Base-by-base conservation (phyloP, 2,888 invertebrate genomes). In the Pterostichus madidus region DNA sequence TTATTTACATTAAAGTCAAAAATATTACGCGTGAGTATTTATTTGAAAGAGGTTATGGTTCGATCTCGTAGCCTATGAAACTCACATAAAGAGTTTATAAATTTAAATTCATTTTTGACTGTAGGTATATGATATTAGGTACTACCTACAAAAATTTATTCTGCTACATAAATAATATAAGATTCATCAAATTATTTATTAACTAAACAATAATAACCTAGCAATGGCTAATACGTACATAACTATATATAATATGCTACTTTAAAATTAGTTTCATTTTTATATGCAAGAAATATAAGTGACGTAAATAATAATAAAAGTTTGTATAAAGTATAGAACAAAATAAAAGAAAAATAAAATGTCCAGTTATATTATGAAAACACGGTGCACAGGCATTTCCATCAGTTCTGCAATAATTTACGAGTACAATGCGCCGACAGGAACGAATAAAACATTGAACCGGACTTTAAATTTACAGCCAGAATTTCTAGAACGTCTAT, bases 391-490 rank as follows among this genome's bases (percentile, higher is more conserved):
- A 75, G 49, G 75, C 75, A 75, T 75, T 75, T 75, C 52, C 75
- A 75, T 75, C 75, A 75, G 75, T 31, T 31, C 52, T 31, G 75
- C 52, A 52, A 75, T 75, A 75, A 75, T 75, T 75, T 75, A 75
- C 75, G 75, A 75, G 52, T 75, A 53, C 75, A 75, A 75, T 75
- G 75, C 13, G 75, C 75, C 35, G 75, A 75, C 75, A 75, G 75
- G 75, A 75, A 75, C 75, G 75, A 75, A 75, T 75, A 75, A 75
- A 75, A 49, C 53, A 75, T 75, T 75, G 75, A 75, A 75, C 75
- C 32, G 52, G 75, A 53, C 75, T 75, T 75, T 75, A 53, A 75
- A 75, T 75, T 75, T 75, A 75, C 75, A 75, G 75, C 75, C 32
- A 75, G 52, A 53, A 75, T 52, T 75, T 75, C 52, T 75, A 75